Conservation (phyloP, 2,113 vertebrate genomes). For the Sinocyclocheilus anophthalmus region DNA sequence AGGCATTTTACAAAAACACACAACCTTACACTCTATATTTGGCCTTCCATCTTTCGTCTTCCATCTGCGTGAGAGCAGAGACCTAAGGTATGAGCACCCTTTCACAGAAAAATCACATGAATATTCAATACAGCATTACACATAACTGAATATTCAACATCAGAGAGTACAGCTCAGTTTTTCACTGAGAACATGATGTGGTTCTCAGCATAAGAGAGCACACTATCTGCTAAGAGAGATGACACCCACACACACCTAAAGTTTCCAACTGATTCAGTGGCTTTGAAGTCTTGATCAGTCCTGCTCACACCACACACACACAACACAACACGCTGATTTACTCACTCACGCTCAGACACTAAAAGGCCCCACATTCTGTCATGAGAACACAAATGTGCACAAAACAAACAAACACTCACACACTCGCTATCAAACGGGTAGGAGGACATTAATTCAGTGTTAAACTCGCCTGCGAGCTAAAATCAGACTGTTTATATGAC, state of each 20-base stretch:
- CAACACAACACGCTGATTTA: too few species aligned
- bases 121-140: conserved; percentile 43
- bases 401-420: conserved; percentile 35
- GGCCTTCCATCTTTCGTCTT: background rate
- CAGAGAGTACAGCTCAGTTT: conserved; percentile 42
- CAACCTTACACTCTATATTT: background rate
- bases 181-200: conserved; percentile 47
- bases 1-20: background rate
- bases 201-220: conserved; percentile 41
- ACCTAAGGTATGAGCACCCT: conserved; percentile 37
- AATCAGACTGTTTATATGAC: conserved; percentile 31
- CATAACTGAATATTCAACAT: conserved; percentile 49
- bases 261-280: conserved; percentile 38
- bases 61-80: conserved; percentile 13
- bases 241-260: conserved; percentile 16
- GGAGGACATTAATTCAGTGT: conserved; percentile 36
- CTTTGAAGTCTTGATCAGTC: conserved; percentile 40
- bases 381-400: conserved; percentile 24
- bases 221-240: conserved; percentile 8
- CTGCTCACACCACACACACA: conserved; percentile 14
- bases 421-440: conserved; percentile 6
- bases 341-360: background rate
- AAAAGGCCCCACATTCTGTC: conserved; percentile 30
- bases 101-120: conserved; percentile 43
- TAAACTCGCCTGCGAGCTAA: conserved; percentile 29